These are phyloP conservation scores for Dynastes grantii DNA, from an alignment of 2,888 invertebrate species.

Conservation along the genomic window DNA sequence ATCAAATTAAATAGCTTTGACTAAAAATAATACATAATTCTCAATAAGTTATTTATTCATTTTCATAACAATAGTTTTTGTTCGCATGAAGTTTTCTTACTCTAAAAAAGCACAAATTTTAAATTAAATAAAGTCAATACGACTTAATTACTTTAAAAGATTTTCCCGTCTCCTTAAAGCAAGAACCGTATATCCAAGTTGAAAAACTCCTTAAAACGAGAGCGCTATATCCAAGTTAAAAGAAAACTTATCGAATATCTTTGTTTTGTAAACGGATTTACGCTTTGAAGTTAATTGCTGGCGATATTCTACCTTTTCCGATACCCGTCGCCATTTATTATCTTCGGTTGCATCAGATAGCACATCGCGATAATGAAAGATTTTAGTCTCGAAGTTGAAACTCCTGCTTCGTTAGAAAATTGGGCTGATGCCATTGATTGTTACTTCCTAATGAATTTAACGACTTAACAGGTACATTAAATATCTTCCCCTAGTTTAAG, in stretches of 20 bases:
- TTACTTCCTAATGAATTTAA: slow-evolving; percentile 56
- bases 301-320: background rate
- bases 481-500: slow-evolving; percentile 37
- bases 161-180: too few species aligned
- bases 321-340: background rate
- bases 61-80: too few species aligned
- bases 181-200: too few species aligned
- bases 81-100: too few species aligned
- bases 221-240: background rate
- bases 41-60: too few species aligned
- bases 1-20: too few species aligned
- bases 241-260: slow-evolving; percentile 5
- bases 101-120: too few species aligned
- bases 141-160: too few species aligned
- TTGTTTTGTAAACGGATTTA: slow-evolving; percentile 14
- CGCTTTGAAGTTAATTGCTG: background rate
- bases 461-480: slow-evolving; percentile 47
- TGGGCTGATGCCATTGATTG: slow-evolving; percentile 59
- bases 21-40: too few species aligned
- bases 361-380: slow-evolving; percentile 2
- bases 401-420: slow-evolving; percentile 46
- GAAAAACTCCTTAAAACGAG: too few species aligned
- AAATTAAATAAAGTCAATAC: too few species aligned
- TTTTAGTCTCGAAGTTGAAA: slow-evolving; percentile 5
- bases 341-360: background rate